Percentiles rank a stretch among this genome's conserved stretches.
phyloP scores from a whole-genome alignment of 2,113 vertebrate species.

The Etia nguti region DNA sequence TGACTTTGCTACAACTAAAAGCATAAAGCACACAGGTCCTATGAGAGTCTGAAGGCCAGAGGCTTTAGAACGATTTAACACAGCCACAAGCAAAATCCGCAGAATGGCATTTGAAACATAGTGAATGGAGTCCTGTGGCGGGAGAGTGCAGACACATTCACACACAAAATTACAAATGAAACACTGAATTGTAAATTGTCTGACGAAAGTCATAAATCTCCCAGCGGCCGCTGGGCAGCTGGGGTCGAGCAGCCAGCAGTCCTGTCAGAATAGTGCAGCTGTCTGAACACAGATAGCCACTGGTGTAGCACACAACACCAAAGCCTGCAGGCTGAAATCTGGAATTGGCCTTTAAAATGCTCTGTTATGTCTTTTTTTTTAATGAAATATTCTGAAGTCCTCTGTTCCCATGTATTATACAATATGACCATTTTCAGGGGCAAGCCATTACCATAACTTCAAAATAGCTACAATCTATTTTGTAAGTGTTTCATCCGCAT shows the following conservation, averaged over 20 bases:
- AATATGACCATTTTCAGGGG: not conserved
- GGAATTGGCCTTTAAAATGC: constrained; percentile 24
- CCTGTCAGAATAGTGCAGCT: constrained; percentile 33
- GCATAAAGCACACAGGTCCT: not conserved
- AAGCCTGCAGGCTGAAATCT: constrained; percentile 15
- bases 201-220: constrained; percentile 54
- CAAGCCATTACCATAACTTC: not conserved
- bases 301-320: not conserved
- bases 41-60: constrained; percentile 23
- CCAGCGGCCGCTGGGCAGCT: constrained; percentile 21
- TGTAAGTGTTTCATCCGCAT: not conserved
- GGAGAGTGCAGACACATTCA: not conserved
- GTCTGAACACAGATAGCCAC: constrained; percentile 40
- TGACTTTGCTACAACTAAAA: constrained; percentile 3
- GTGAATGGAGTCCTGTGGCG: not conserved
- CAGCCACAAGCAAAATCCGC: constrained; percentile 31
- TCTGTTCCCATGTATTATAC: not conserved
- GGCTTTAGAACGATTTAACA: constrained; percentile 51
- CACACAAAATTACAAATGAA: constrained; percentile 34
- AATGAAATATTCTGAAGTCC: constrained; percentile 11
- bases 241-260: constrained; percentile 15
- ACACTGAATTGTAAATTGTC: constrained; percentile 49
- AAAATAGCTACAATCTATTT: not conserved
- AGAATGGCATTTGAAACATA: constrained; percentile 3
- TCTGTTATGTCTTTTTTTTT: not conserved